Percentiles rank a stretch among this genome's conserved stretches.
Evolutionary conservation across 53 echinoderm and acorn worm genomes (phyloP).

Genomic region (Holothuria scabra): DNA sequence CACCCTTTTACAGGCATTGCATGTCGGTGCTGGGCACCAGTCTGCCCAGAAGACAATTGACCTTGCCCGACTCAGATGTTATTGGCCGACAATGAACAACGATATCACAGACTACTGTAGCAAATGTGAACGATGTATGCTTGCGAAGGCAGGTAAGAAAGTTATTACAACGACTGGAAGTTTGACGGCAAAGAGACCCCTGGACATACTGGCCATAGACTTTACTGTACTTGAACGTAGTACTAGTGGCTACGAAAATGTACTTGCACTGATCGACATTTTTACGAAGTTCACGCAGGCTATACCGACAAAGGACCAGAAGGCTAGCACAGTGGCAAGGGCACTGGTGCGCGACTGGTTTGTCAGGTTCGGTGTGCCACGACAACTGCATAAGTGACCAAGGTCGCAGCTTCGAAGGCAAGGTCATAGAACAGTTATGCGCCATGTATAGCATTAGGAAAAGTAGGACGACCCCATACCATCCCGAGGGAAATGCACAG

Average conservation of each 20-base stretch:
- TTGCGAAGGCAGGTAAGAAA: slow-evolving; percentile 57
- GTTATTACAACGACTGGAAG: slow-evolving; percentile 62
- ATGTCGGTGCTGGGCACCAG: slow-evolving; percentile 40
- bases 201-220: slow-evolving; percentile 65
- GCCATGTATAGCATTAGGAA: too few species aligned
- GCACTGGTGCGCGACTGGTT: too few species aligned
- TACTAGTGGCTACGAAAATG: too few species aligned
- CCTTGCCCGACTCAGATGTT: slow-evolving; percentile 22
- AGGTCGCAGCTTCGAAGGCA: too few species aligned
- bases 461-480: too few species aligned
- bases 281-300: neutral
- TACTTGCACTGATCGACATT: slow-evolving; percentile 27
- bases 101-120: slow-evolving; percentile 3
- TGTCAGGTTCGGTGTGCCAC: too few species aligned
- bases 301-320: too few species aligned
- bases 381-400: too few species aligned
- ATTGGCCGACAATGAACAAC: slow-evolving; percentile 34
- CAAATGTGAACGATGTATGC: slow-evolving; percentile 21
- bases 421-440: too few species aligned
- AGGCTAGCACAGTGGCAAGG: too few species aligned
- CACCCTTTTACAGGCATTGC: slow-evolving; percentile 51
- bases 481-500: too few species aligned
- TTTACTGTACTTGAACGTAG: too few species aligned
- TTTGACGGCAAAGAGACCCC: slow-evolving; percentile 50
- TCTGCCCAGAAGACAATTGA: slow-evolving; percentile 20